These are phyloP conservation scores for Bergia sp. DNA, from an alignment of 92 coral and sea anemone species.

Conservation along the genomic window DNA sequence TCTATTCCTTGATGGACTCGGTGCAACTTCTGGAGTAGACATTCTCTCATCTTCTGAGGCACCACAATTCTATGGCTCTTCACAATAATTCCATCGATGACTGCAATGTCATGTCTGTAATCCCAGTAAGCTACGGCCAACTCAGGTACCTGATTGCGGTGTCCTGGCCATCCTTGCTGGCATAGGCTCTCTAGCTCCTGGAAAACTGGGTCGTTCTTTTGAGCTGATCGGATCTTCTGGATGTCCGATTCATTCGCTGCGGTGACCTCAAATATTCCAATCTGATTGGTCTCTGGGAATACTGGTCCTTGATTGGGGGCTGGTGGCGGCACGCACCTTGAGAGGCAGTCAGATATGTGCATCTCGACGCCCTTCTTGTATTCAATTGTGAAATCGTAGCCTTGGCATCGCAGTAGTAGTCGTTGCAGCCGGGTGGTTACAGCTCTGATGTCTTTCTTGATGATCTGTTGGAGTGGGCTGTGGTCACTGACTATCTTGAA, in stretches of 20 bases:
- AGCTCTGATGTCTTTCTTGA: slow-evolving; percentile 68
- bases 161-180: slow-evolving; percentile 73
- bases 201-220: slow-evolving; percentile 72
- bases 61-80: slow-evolving; percentile 68
- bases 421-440: slow-evolving; percentile 71
- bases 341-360: slow-evolving; percentile 75
- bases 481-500: slow-evolving; percentile 73
- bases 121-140: slow-evolving; percentile 69
- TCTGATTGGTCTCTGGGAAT: slow-evolving; percentile 73
- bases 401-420: slow-evolving; percentile 67
- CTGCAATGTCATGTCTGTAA: slow-evolving; percentile 69
- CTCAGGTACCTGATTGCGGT: slow-evolving; percentile 67
- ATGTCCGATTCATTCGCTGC: slow-evolving; percentile 66
- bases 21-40: slow-evolving; percentile 73
- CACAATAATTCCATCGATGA: slow-evolving; percentile 66
- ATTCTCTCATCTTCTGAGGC: slow-evolving; percentile 68
- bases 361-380: slow-evolving; percentile 72
- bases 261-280: slow-evolving; percentile 72
- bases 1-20: slow-evolving; percentile 71
- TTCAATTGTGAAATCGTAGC: slow-evolving; percentile 65
- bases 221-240: slow-evolving; percentile 73
- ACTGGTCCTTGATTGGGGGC: slow-evolving; percentile 78
- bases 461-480: slow-evolving; percentile 64
- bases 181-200: slow-evolving; percentile 73
- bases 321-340: slow-evolving; percentile 77